phyloP scores from a whole-genome alignment of 2,797 vertebrate genomes.

The Sardinella longiceps region DNA sequence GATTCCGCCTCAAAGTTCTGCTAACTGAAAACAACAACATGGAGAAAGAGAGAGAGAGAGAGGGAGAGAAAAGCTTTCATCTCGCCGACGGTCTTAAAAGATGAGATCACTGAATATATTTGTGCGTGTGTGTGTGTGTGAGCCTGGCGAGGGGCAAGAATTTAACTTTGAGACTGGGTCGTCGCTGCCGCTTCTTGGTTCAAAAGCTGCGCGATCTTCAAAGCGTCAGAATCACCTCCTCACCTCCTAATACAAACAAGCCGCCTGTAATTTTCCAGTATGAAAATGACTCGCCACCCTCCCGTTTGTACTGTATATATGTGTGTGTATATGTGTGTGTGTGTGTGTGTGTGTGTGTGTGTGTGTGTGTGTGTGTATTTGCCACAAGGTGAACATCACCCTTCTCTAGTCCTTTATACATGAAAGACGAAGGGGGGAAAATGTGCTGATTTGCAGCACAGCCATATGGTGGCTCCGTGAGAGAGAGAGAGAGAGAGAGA shows the following conservation, averaged over 20 bases:
- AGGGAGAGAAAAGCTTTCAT: constrained; percentile 54
- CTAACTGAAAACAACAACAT: constrained; percentile 56
- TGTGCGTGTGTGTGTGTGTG: constrained; percentile 35
- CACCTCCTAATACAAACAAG: constrained; percentile 48
- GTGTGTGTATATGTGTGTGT: background rate
- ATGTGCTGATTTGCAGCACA: constrained; percentile 55
- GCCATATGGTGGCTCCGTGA: constrained; percentile 56
- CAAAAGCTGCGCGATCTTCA: constrained; percentile 47
- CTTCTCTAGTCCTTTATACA: constrained; percentile 37
- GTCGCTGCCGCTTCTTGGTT: constrained; percentile 35
- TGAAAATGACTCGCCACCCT: constrained; percentile 10
- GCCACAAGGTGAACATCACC: constrained; percentile 43
- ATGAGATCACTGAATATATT: constrained; percentile 55
- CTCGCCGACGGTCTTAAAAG: constrained; percentile 52
- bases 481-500: constrained; percentile 35
- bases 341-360: background rate
- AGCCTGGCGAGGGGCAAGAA: constrained; percentile 36
- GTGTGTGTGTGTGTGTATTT: background rate
- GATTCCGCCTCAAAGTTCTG: constrained; percentile 58
- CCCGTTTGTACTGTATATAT: background rate
- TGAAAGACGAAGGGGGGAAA: constrained; percentile 44
- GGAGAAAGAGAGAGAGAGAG: too few relatives aligned
- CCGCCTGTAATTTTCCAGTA: constrained; percentile 31
- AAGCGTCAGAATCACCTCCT: constrained; percentile 33
- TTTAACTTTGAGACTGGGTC: constrained; percentile 39